phyloP scores from a whole-genome alignment of 30 jellyfish, hydroid and myxozoan species.

The Morbakka virulenta region DNA sequence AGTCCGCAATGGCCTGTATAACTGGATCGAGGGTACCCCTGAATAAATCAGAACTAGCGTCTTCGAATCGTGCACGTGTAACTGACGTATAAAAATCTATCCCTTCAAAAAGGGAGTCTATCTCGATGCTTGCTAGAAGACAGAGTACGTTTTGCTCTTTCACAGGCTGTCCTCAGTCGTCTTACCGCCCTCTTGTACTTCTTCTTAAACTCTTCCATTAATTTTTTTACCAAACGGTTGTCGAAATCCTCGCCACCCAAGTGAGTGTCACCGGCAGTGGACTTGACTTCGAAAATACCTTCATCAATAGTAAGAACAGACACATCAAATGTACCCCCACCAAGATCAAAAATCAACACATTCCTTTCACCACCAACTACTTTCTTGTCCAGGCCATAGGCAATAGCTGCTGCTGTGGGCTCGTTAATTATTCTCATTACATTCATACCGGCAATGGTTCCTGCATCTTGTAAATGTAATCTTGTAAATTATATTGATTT shows the following conservation, averaged over 20 bases:
- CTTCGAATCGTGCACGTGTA: conserved; percentile 95
- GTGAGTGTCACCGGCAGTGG: conserved; percentile 98
- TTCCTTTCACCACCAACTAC: conserved; percentile 92
- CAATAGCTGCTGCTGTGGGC: conserved; percentile 99
- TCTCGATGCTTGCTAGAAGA: conserved; percentile 81
- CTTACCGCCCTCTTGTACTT: conserved; percentile 84
- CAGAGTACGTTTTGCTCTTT: conserved; percentile 81
- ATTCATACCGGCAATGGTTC: conserved; percentile 95
- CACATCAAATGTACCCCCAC: too few relatives aligned
- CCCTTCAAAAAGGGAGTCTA: conserved; percentile 81
- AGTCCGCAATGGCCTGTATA: conserved; percentile 65
- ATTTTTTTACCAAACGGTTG: conserved; percentile 62
- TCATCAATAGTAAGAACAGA: conserved; percentile 95
- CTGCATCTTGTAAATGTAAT: too few relatives aligned
- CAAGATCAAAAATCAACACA: conserved; percentile 91
- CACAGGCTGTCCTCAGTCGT: conserved; percentile 84
- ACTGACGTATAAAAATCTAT: conserved; percentile 60
- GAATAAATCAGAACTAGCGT: conserved; percentile 28
- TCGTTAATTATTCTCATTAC: too few relatives aligned
- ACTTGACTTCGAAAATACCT: conserved; percentile 95
- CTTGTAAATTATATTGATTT: too few relatives aligned
- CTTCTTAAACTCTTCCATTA: conserved; percentile 58
- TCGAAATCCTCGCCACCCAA: too few relatives aligned
- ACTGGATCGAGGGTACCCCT: conserved; percentile 63
- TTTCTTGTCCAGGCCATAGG: conserved; percentile 95